Base-by-base conservation (phyloP, 2,113 vertebrate genomes). In the Rhea americana region DNA sequence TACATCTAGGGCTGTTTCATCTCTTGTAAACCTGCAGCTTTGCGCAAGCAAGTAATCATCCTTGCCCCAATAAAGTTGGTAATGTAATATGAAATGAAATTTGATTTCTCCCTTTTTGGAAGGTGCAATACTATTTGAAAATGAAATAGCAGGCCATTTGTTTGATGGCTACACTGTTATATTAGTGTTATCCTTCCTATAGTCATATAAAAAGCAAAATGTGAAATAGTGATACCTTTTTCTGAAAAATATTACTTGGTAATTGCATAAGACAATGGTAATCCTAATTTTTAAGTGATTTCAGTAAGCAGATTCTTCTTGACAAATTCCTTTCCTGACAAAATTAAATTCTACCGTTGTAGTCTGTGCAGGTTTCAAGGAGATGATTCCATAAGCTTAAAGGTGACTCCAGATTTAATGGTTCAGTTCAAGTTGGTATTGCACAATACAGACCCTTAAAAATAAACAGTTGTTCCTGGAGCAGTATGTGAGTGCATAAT, bases 71-170 rank as follows among this genome's bases (percentile, higher is more conserved):
- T 93, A 93, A 86, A 97, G 78, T 56, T 58, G 66, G n/a, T 82
- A 92, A 95, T 94, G 28, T 91, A 96, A 87, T 96, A 90, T 89
- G 43, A 96, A 97, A 97, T 94, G n/a, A 93, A 97, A 97, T 96
- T 90, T 94, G 43, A 95, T 95, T 94, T 63, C 51, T 95, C 41
- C 19, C 11, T 89, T 88, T 97, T 90, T 83, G 41, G 67, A 96
- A 94, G 91, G 22, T 95, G 67, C 21, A 94, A 72, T 80, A 37
- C 53, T 85, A 63, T 93, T 96, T 93, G 85, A 96, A 97, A 97
- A 96, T 91, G 65, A 95, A 96, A 93, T 85, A 87, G 74, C 25
- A 94, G 41, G 32, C 50, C 37, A 82, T 97, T 96, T 96, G 56
- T 97, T 74, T 96, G 90, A 73, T 4, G 0, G 39, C 41, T 95